These are phyloP conservation scores for Solen grandis DNA, from an alignment of 1,140 invertebrate species.

Conservation along the genomic window DNA sequence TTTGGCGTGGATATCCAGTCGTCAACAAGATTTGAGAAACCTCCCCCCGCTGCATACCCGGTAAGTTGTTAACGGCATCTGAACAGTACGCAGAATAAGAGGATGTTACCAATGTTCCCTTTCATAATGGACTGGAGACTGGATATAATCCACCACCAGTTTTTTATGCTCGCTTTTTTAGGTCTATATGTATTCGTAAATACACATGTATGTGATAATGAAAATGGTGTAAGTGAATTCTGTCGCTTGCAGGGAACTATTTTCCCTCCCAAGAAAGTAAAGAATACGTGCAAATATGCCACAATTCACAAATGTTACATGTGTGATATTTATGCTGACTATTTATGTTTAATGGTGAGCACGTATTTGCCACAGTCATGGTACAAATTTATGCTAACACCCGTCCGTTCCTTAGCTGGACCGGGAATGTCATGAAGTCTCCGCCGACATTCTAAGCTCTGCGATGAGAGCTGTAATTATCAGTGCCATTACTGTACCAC, in stretches of 20 bases:
- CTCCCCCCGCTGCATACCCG: constrained; percentile 43
- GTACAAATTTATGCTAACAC: background rate
- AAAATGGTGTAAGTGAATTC: background rate
- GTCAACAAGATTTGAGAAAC: constrained; percentile 64
- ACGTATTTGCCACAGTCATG: background rate
- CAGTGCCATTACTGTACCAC: no score
- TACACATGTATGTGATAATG: background rate
- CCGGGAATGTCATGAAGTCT: constrained; percentile 20
- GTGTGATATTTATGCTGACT: background rate
- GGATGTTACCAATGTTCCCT: no score
- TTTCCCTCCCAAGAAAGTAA: background rate
- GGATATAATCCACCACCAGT: background rate
- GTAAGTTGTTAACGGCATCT: no score
- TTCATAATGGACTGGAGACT: no score
- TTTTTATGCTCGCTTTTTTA: background rate
- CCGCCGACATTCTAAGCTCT: constrained; percentile 19
- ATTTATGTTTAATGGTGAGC: background rate
- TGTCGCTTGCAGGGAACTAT: background rate
- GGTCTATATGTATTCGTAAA: no score
- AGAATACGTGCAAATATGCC: no score
- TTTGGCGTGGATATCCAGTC: constrained; percentile 47
- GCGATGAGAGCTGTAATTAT: no score
- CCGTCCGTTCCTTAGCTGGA: background rate
- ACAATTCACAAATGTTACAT: background rate
- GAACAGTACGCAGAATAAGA: background rate